A percentile compares a stretch with the other conserved stretches of the same genome.
These are phyloP conservation scores for Nymphalis urticae DNA, from an alignment of 2,888 invertebrate species.

Conservation along the genomic window DNA sequence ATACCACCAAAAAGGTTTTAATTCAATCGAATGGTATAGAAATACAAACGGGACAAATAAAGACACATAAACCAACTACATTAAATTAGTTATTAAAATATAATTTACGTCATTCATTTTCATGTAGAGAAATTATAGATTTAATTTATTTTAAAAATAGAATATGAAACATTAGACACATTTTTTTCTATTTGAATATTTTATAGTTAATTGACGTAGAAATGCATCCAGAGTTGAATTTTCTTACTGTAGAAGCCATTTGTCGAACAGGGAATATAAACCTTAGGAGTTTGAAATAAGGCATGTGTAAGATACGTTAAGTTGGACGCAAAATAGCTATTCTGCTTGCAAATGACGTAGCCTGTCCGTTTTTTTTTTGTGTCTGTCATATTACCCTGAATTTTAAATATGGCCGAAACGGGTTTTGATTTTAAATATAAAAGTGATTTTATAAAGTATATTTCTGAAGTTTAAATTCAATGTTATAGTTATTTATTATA, in stretches of 20 bases:
- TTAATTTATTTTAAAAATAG: too few relatives aligned
- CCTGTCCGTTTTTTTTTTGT: not conserved
- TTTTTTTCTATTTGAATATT: not conserved
- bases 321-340: not conserved
- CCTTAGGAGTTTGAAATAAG: not conserved
- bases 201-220: not conserved
- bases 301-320: not conserved
- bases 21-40: too few relatives aligned
- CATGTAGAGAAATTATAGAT: too few relatives aligned
- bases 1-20: too few relatives aligned
- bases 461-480: too few relatives aligned
- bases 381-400: not conserved
- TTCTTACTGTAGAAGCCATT: not conserved
- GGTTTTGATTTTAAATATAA: not conserved
- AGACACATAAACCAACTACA: too few relatives aligned
- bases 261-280: not conserved
- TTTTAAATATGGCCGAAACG: not conserved
- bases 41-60: too few relatives aligned
- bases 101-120: too few relatives aligned
- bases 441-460: too few relatives aligned
- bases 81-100: too few relatives aligned
- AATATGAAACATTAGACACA: not conserved
- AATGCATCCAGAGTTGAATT: not conserved
- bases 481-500: too few relatives aligned
- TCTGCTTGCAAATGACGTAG: not conserved